Evolutionary conservation across 1,140 invertebrate species (phyloP).

Genomic region (Drosophila funebris): DNA sequence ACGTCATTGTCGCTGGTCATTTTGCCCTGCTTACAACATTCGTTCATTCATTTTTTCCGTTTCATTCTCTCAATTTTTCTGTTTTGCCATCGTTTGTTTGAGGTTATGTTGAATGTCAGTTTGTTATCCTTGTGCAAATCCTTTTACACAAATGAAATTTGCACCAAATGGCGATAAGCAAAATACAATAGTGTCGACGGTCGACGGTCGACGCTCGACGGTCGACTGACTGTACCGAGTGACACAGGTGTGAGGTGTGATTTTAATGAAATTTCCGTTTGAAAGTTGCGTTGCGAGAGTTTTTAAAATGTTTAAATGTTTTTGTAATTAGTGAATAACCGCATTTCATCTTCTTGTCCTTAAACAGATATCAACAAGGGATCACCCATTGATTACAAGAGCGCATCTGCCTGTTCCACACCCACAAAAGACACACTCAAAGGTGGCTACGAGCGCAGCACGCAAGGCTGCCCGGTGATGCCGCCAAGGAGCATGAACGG

Average conservation of each 20-base stretch:
- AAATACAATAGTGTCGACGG: constrained; percentile 66
- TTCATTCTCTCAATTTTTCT: constrained; percentile 40
- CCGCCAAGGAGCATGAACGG: constrained; percentile 88
- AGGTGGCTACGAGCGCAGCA: constrained; percentile 88
- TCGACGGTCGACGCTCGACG: not conserved
- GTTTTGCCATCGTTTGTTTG: constrained; percentile 67
- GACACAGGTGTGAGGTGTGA: constrained; percentile 43
- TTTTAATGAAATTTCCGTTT: constrained; percentile 46
- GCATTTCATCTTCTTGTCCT: not conserved
- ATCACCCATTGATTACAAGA: constrained; percentile 93
- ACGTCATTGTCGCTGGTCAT: constrained; percentile 77
- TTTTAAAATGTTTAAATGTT: not conserved
- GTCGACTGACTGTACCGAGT: not conserved
- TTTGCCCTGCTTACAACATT: constrained; percentile 62
- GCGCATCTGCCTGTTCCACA: constrained; percentile 83
- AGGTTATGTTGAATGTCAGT: constrained; percentile 82
- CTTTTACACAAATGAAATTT: constrained; percentile 83
- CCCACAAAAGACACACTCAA: constrained; percentile 85
- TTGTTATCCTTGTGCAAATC: constrained; percentile 82
- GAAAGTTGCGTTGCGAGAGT: not conserved
- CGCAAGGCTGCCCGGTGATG: constrained; percentile 86
- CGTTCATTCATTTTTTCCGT: constrained; percentile 32
- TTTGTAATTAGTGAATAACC: constrained; percentile 42
- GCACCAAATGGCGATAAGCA: constrained; percentile 80
- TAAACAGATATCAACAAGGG: constrained; percentile 93